These are phyloP conservation scores for Drosophila merina DNA, from an alignment of 2,888 invertebrate species.

Conservation along the genomic window DNA sequence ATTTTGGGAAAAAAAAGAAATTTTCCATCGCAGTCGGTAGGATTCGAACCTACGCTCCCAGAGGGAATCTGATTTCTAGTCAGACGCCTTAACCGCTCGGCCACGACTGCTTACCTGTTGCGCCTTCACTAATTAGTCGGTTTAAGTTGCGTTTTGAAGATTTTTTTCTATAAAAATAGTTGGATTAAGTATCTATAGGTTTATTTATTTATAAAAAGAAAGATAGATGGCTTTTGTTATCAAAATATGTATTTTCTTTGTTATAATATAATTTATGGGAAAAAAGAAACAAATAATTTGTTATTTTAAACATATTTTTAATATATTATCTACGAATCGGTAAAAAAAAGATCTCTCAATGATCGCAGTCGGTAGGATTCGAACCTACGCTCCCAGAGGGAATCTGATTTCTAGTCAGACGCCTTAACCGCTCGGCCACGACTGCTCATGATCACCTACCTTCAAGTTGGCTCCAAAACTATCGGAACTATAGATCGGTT, in stretches of 20 bases:
- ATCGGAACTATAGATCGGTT: not conserved
- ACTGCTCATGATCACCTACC: conserved; percentile 29
- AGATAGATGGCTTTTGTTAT: not conserved
- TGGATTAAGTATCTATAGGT: not conserved
- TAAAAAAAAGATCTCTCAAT: not conserved
- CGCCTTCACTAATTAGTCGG: no score
- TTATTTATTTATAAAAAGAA: not conserved
- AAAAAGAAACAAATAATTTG: no score
- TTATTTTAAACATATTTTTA: no score
- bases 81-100: conserved; percentile 73
- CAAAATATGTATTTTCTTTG: not conserved
- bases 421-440: conserved; percentile 72
- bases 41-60: conserved; percentile 95
- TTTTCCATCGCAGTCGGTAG: conserved; percentile 89
- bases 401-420: conserved; percentile 70
- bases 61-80: conserved; percentile 87
- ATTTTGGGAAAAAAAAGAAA: not conserved
- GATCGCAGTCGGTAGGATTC: conserved; percentile 83
- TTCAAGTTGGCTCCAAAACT: not conserved
- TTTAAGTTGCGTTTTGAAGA: not conserved
- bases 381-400: conserved; percentile 84
- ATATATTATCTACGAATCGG: not conserved
- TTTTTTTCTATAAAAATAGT: not conserved
- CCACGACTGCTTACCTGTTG: conserved; percentile 51
- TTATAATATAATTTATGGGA: no score